Evolutionary conservation across 2,797 vertebrate species (phyloP).

Genomic region (Tiaroga cobitis): DNA sequence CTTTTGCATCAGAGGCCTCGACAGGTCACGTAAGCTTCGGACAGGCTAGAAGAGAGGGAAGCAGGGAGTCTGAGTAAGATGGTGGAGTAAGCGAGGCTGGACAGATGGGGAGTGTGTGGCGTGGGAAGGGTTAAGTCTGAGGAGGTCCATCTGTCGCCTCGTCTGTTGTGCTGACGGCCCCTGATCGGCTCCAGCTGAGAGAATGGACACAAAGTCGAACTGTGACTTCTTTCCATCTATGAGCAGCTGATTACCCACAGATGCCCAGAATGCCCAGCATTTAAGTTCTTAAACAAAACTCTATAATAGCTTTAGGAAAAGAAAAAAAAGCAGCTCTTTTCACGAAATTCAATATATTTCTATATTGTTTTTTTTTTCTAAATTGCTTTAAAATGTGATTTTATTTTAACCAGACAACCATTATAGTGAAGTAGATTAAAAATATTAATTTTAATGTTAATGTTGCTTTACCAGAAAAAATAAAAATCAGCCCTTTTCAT

Average conservation of each 20-base stretch:
- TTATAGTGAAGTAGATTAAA: not conserved
- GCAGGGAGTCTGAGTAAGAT: constrained; percentile 44
- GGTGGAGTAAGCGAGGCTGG: constrained; percentile 45
- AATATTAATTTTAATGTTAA: too few relatives aligned
- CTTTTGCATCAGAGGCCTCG: constrained; percentile 23
- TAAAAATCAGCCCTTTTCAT: not conserved
- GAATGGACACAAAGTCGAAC: constrained; percentile 62
- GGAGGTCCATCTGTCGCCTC: constrained; percentile 77
- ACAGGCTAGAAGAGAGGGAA: constrained; percentile 44
- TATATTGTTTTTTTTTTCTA: not conserved
- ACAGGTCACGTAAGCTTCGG: constrained; percentile 16
- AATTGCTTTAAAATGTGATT: not conserved
- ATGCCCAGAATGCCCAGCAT: constrained; percentile 41
- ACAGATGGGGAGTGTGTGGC: constrained; percentile 68
- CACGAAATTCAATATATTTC: not conserved
- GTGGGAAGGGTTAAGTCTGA: constrained; percentile 80
- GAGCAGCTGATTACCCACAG: constrained; percentile 52
- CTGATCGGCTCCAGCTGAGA: constrained; percentile 62
- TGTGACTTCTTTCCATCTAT: constrained; percentile 35
- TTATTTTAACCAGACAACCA: not conserved
- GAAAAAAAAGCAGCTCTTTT: not conserved
- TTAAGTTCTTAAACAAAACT: not conserved
- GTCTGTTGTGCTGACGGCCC: constrained; percentile 74
- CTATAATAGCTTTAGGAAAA: too few relatives aligned
- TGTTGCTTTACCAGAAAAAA: too few relatives aligned